A percentile compares a stretch with the other conserved stretches of the same genome.
These are phyloP conservation scores for Xyrichtys novacula DNA, from an alignment of 2,797 vertebrate genomes.

Conservation along the genomic window DNA sequence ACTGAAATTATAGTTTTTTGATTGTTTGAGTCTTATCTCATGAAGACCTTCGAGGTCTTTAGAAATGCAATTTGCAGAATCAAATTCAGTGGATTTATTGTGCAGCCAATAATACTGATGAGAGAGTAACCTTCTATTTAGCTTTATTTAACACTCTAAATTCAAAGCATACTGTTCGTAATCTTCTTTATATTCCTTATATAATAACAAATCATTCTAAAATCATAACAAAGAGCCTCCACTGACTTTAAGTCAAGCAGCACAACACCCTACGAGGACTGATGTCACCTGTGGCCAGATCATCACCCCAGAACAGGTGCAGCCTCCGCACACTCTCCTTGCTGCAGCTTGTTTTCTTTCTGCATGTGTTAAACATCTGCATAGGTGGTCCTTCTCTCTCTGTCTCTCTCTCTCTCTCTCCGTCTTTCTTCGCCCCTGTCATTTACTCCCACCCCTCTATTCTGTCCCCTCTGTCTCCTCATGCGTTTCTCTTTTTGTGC, in stretches of 20 bases:
- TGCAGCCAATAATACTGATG: no score
- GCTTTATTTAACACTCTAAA: not conserved
- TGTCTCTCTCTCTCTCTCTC: conserved; percentile 22
- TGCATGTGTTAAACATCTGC: conserved; percentile 82
- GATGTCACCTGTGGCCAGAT: conserved; percentile 64
- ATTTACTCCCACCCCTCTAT: conserved; percentile 54
- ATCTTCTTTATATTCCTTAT: conserved; percentile 9
- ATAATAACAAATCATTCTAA: conserved; percentile 7
- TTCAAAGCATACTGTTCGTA: not conserved
- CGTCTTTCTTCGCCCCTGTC: conserved; percentile 22
- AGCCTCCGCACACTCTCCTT: conserved; percentile 55
- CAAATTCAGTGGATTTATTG: not conserved
- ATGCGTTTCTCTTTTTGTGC: conserved; percentile 44
- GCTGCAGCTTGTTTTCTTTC: conserved; percentile 72
- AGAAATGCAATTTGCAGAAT: not conserved
- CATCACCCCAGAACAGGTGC: conserved; percentile 76
- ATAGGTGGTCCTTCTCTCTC: conserved; percentile 79
- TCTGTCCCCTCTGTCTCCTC: conserved; percentile 36
- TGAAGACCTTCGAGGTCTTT: not conserved
- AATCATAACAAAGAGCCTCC: conserved; percentile 2
- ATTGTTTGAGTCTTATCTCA: no score
- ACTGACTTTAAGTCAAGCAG: conserved; percentile 37
- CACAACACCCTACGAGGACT: conserved; percentile 41
- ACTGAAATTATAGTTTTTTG: no score
- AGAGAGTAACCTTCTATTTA: no score